phyloP scores from a whole-genome alignment of 2,888 invertebrate genomes.

The Drosophila villosipedis region DNA sequence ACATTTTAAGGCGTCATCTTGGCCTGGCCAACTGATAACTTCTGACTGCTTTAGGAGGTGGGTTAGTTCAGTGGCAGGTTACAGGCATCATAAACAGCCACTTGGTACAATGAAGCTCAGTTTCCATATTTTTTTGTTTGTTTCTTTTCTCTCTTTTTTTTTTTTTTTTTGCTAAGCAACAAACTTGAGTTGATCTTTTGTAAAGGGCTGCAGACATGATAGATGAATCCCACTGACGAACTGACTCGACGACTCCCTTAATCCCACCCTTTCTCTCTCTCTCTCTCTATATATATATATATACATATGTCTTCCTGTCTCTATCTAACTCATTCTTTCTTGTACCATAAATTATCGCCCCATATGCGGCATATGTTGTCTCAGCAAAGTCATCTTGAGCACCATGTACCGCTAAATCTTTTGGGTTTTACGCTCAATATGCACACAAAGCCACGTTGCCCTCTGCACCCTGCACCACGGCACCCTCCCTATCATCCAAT shows the following conservation, averaged over 20 bases:
- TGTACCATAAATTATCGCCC: slow-evolving; percentile 51
- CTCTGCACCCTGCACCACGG: not conserved
- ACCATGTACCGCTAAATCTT: slow-evolving; percentile 76
- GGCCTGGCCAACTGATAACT: slow-evolving; percentile 71
- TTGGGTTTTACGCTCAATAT: slow-evolving; percentile 76
- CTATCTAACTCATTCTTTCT: not conserved
- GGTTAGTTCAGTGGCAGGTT: not conserved
- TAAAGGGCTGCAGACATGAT: slow-evolving; percentile 62
- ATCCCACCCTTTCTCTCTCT: not conserved
- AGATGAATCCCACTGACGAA: slow-evolving; percentile 60
- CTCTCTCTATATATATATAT: not conserved
- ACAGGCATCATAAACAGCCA: slow-evolving; percentile 59
- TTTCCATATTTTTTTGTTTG: slow-evolving; percentile 4
- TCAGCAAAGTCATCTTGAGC: slow-evolving; percentile 64
- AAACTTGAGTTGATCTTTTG: slow-evolving; percentile 48
- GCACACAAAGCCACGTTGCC: slow-evolving; percentile 14
- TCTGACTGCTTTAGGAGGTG: slow-evolving; percentile 45
- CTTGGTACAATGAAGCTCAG: slow-evolving; percentile 56
- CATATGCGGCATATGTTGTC: slow-evolving; percentile 61
- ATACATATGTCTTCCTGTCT: not conserved
- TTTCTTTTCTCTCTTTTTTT: not conserved
- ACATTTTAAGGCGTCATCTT: slow-evolving; percentile 59
- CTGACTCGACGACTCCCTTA: slow-evolving; percentile 26
- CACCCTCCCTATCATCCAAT: not conserved
- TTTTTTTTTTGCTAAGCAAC: slow-evolving; percentile 13